Conservation (phyloP, 2,113 vertebrate species). For the Epinephelus lanceolatus region DNA sequence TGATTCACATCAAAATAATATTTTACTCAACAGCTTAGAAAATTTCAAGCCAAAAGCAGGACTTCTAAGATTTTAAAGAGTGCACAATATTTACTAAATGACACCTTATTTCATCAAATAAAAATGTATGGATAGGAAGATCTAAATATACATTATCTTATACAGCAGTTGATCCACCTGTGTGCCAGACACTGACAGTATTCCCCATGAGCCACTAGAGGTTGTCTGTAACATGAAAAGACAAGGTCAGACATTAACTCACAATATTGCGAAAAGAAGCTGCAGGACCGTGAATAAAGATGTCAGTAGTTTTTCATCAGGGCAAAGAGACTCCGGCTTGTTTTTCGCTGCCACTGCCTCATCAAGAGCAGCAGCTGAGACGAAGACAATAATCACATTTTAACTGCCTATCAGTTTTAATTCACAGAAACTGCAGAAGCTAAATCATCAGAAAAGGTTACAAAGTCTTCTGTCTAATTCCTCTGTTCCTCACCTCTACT, state of each 20-base stretch:
- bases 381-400: slow-evolving; percentile 35
- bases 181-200: neutral
- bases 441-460: slow-evolving; percentile 12
- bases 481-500: slow-evolving; percentile 46
- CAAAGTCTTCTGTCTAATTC: slow-evolving; percentile 46
- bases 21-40: neutral
- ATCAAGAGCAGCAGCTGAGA: slow-evolving; percentile 3
- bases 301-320: slow-evolving; percentile 28
- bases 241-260: slow-evolving; percentile 18
- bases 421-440: slow-evolving; percentile 13
- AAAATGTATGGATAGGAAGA: neutral
- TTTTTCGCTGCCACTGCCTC: slow-evolving; percentile 21
- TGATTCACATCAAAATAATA: too few relatives aligned
- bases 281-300: slow-evolving; percentile 29
- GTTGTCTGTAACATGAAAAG: slow-evolving; percentile 32
- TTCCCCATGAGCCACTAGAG: slow-evolving; percentile 23
- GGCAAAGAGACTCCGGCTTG: neutral
- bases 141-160: neutral
- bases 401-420: slow-evolving; percentile 33
- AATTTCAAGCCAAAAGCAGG: too few relatives aligned
- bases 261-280: slow-evolving; percentile 10
- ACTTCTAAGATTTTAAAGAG: too few relatives aligned
- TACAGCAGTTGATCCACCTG: slow-evolving; percentile 38
- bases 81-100: too few relatives aligned
- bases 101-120: too few relatives aligned